A percentile compares a stretch with the other conserved stretches of the same genome.
phyloP scores from a whole-genome alignment of 2,797 vertebrate genomes.

The Sciurus carolinensis region DNA sequence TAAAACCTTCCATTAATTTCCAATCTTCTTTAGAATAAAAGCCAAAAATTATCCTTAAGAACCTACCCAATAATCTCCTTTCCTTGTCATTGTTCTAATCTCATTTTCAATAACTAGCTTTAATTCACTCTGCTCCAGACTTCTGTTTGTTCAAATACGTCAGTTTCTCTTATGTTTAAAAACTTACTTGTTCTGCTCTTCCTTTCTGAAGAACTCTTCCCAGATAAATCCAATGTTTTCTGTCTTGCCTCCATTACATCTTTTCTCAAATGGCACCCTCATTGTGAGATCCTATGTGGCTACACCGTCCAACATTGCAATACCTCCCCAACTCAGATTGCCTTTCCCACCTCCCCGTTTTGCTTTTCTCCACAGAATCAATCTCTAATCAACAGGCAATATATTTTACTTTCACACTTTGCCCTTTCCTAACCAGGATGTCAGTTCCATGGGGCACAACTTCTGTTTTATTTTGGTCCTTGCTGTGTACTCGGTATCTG shows the following conservation, averaged over 20 bases:
- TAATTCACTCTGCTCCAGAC: neutral
- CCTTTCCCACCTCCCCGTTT: neutral
- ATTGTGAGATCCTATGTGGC: neutral
- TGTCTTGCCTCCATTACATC: neutral
- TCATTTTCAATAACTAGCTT: neutral
- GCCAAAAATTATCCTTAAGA: neutral
- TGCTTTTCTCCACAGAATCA: neutral
- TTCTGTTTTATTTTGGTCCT: neutral
- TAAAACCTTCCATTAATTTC: neutral
- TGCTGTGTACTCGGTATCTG: neutral
- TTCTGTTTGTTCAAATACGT: neutral
- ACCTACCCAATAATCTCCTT: neutral
- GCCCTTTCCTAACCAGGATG: neutral
- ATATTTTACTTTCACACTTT: neutral
- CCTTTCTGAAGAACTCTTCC: neutral
- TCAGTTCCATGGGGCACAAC: neutral
- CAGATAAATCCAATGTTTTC: neutral
- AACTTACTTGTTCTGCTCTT: neutral
- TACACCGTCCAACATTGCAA: neutral
- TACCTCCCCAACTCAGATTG: neutral
- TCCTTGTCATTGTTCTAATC: neutral
- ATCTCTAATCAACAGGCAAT: neutral
- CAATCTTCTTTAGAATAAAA: neutral
- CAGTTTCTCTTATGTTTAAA: neutral
- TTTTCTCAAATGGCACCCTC: neutral